Conservation (phyloP, 2,113 vertebrate species). For the Urocynchramus pylzowi region DNA sequence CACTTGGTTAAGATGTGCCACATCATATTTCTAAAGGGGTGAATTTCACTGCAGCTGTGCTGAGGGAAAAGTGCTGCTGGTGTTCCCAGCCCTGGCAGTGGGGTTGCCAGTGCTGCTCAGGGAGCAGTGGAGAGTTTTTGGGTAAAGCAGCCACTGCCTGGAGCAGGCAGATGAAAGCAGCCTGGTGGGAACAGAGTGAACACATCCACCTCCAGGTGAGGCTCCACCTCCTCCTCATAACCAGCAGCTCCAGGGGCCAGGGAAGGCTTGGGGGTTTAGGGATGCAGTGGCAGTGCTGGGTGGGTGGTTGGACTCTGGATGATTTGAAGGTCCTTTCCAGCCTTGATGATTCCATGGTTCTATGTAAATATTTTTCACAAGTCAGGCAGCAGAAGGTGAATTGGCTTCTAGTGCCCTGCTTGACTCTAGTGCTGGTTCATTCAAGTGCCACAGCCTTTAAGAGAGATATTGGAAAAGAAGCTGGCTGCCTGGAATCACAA, state of each 20-base stretch:
- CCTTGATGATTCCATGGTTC: too few species aligned
- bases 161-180: background rate
- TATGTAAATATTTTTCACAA: background rate
- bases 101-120: background rate
- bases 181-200: background rate
- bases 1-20: background rate
- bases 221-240: background rate
- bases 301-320: background rate
- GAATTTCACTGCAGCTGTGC: background rate
- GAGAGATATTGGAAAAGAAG: background rate
- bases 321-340: background rate
- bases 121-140: background rate
- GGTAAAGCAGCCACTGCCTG: background rate
- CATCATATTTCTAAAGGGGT: background rate
- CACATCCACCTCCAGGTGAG: background rate
- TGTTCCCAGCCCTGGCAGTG: background rate
- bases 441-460: background rate
- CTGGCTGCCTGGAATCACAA: background rate
- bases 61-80: background rate
- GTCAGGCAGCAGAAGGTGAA: background rate
- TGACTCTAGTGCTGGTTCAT: background rate
- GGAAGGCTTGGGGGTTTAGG: background rate
- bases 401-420: background rate
- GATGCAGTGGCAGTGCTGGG: background rate
- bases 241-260: background rate